phyloP scores from a whole-genome alignment of 2,888 invertebrate species.

The Cryptosula pallasiana region DNA sequence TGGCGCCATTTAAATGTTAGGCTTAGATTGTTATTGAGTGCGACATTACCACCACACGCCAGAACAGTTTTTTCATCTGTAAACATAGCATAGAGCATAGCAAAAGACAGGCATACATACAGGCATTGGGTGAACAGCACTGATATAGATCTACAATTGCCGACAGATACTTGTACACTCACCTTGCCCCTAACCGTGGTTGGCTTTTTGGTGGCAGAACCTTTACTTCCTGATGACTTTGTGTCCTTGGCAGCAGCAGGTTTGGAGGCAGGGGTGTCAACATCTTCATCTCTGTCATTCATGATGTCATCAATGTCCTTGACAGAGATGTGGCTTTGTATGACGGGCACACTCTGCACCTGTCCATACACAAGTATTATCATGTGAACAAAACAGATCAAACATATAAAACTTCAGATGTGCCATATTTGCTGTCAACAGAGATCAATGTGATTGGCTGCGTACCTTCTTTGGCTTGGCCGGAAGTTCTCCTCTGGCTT shows the following conservation, averaged over 20 bases:
- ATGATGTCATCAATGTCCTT: constrained; percentile 25
- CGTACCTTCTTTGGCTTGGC: constrained; percentile 58
- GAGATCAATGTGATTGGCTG: no score
- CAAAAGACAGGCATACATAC: background rate
- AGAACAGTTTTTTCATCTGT: background rate
- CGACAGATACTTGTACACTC: no score
- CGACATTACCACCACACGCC: background rate
- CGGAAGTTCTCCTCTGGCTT: constrained; percentile 76
- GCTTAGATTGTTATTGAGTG: background rate
- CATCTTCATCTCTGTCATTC: constrained; percentile 30
- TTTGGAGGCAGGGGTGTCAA: constrained; percentile 30
- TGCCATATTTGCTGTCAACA: no score
- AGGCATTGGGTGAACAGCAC: background rate
- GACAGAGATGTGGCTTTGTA: constrained; percentile 21
- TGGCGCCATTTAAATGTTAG: constrained; percentile 14
- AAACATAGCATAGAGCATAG: background rate
- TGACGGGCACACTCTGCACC: constrained; percentile 6
- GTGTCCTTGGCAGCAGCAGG: constrained; percentile 12
- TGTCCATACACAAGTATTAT: no score
- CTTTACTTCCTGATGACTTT: background rate
- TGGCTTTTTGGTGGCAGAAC: background rate
- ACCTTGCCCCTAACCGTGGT: background rate
- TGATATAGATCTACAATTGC: background rate
- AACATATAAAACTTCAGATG: no score
- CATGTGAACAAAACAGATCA: no score